phyloP scores from a whole-genome alignment of 1,140 invertebrate species.

The Plectus sambesii region DNA sequence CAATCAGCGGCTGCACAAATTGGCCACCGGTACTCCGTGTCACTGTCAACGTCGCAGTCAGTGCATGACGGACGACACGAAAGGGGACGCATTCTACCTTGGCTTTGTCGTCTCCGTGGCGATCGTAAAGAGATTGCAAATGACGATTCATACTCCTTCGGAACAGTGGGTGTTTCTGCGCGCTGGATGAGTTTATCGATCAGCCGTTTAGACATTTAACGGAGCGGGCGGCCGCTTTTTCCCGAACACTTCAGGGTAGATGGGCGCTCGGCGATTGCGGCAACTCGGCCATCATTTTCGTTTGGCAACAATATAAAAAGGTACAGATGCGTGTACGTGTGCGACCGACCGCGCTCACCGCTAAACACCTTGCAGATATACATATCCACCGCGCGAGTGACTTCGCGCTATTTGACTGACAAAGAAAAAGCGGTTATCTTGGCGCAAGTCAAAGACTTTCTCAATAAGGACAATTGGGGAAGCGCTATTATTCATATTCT shows the following conservation, averaged over 20 bases:
- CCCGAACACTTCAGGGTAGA: slow-evolving; percentile 38
- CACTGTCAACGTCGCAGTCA: slow-evolving; percentile 44
- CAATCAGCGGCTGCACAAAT: slow-evolving; percentile 33
- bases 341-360: neutral
- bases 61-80: slow-evolving; percentile 31
- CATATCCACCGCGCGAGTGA: slow-evolving; percentile 42
- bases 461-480: slow-evolving; percentile 38
- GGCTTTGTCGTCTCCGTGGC: slow-evolving; percentile 45
- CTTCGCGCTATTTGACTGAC: slow-evolving; percentile 36
- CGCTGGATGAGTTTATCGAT: neutral
- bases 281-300: slow-evolving; percentile 44
- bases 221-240: slow-evolving; percentile 41
- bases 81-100: slow-evolving; percentile 30
- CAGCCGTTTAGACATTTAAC: slow-evolving; percentile 38
- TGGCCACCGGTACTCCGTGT: slow-evolving; percentile 40
- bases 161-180: slow-evolving; percentile 30
- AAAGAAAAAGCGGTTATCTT: slow-evolving; percentile 39
- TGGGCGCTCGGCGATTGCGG: slow-evolving; percentile 45
- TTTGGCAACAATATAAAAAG: slow-evolving; percentile 45
- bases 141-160: slow-evolving; percentile 44
- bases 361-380: slow-evolving; percentile 40
- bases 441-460: slow-evolving; percentile 35
- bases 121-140: slow-evolving; percentile 43
- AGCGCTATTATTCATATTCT: slow-evolving; percentile 26
- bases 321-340: slow-evolving; percentile 19